phyloP scores from a whole-genome alignment of 2,113 vertebrate genomes.

The Pantherophis guttatus region DNA sequence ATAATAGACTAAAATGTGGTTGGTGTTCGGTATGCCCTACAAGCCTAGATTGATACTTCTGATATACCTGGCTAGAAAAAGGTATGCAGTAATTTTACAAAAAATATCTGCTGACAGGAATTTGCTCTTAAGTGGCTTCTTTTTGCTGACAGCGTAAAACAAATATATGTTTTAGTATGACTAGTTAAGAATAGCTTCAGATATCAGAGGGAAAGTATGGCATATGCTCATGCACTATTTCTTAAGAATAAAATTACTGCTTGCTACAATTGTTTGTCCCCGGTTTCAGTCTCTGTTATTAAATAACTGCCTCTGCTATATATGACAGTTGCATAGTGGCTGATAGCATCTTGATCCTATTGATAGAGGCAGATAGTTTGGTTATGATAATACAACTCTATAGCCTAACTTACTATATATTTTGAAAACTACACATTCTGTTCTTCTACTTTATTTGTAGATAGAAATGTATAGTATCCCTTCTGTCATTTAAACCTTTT shows the following conservation, averaged over 20 bases:
- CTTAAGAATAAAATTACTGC: neutral
- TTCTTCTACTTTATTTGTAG: neutral
- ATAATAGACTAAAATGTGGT: neutral
- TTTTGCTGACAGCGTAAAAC: neutral
- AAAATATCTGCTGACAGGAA: neutral
- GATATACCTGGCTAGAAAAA: no score
- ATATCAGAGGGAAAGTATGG: neutral
- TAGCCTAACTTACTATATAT: neutral
- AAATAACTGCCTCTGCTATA: neutral
- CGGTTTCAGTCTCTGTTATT: neutral
- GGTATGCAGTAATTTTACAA: neutral
- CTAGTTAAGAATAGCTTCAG: neutral
- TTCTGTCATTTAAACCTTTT: neutral
- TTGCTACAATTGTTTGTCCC: neutral
- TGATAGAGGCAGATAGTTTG: neutral
- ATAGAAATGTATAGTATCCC: neutral
- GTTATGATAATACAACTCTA: neutral
- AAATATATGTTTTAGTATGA: neutral
- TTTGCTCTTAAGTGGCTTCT: neutral
- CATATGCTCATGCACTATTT: neutral
- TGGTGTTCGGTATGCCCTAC: neutral
- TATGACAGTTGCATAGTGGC: neutral
- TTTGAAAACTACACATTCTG: neutral
- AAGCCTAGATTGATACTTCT: neutral
- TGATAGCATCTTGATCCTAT: neutral